Evolutionary conservation across 2,888 invertebrate species (phyloP).

Genomic region (Ophion costatus): DNA sequence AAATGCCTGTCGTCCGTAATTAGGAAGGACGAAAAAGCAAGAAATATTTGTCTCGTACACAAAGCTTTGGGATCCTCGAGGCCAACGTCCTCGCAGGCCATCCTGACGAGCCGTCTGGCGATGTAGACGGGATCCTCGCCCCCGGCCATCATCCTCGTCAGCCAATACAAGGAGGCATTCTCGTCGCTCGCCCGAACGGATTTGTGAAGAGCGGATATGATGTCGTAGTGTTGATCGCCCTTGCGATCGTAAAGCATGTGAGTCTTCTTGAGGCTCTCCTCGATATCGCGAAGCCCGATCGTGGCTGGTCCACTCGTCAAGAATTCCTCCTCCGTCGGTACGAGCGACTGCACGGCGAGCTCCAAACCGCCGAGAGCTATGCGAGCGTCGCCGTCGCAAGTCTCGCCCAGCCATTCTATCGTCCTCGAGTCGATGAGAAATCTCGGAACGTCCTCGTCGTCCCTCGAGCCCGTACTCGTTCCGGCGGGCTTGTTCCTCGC

Average conservation of each 20-base stretch:
- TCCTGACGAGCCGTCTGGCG: conserved; percentile 89
- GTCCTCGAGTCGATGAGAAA: conserved; percentile 86
- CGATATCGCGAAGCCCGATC: conserved; percentile 88
- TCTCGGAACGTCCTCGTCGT: conserved; percentile 60
- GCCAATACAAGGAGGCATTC: conserved; percentile 93
- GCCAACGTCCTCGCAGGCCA: conserved; percentile 93
- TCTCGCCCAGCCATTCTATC: conserved; percentile 89
- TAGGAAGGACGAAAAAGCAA: conserved; percentile 10
- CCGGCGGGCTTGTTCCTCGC: neutral
- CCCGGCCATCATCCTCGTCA: conserved; percentile 90
- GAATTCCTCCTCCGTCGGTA: conserved; percentile 74
- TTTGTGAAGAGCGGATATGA: conserved; percentile 93
- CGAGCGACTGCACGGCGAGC: conserved; percentile 87
- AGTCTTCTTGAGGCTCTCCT: conserved; percentile 90
- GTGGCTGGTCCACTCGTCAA: conserved; percentile 80
- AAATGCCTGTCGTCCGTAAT: no score
- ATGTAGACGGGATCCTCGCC: conserved; percentile 93
- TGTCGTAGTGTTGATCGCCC: conserved; percentile 94
- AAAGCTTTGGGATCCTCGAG: conserved; percentile 82
- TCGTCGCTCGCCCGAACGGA: conserved; percentile 92
- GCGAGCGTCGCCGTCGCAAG: conserved; percentile 93
- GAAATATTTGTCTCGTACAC: conserved; percentile 71
- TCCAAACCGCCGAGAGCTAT: conserved; percentile 90
- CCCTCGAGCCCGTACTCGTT: neutral
- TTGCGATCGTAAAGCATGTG: conserved; percentile 91